Conservation (phyloP, 2,888 invertebrate species). For the Drosophila recens region DNA sequence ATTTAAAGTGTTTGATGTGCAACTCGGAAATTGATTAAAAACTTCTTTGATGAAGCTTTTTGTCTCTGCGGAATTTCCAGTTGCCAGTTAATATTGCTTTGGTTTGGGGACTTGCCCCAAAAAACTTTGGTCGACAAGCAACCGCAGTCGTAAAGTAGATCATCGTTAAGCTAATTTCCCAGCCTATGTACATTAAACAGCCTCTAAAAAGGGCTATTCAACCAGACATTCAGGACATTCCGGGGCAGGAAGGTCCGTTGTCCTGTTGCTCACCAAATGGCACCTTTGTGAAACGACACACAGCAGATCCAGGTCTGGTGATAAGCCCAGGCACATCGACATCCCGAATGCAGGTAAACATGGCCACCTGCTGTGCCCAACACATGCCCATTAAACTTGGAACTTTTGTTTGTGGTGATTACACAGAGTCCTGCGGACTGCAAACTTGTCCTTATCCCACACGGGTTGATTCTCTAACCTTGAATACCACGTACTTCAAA, state of each 20-base stretch:
- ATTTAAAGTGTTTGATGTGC: conserved; percentile 23
- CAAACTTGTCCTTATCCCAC: conserved; percentile 21
- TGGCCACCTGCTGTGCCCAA: conserved; percentile 18
- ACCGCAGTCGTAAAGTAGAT: conserved; percentile 50
- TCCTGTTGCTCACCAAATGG: conserved; percentile 34
- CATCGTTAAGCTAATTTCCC: conserved; percentile 58
- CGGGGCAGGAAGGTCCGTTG: background rate
- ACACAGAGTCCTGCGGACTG: conserved; percentile 17
- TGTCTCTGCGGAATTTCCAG: background rate
- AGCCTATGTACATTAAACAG: conserved; percentile 30
- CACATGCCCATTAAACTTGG: conserved; percentile 39
- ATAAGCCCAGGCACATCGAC: conserved; percentile 8
- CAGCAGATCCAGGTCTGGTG: background rate
- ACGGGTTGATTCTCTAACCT: conserved; percentile 19
- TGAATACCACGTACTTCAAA: conserved; percentile 28
- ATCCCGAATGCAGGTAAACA: conserved; percentile 17
- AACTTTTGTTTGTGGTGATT: conserved; percentile 31
- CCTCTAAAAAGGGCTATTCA: conserved; percentile 34
- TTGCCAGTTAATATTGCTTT: background rate
- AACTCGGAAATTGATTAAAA: conserved; percentile 24
- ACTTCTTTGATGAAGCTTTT: conserved; percentile 26
- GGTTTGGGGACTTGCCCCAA: background rate
- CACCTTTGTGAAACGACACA: conserved; percentile 32
- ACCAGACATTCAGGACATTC: conserved; percentile 16
- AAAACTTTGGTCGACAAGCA: conserved; percentile 24